phyloP scores from a whole-genome alignment of 2,113 vertebrate genomes.

The Pangasianodon gigas region DNA sequence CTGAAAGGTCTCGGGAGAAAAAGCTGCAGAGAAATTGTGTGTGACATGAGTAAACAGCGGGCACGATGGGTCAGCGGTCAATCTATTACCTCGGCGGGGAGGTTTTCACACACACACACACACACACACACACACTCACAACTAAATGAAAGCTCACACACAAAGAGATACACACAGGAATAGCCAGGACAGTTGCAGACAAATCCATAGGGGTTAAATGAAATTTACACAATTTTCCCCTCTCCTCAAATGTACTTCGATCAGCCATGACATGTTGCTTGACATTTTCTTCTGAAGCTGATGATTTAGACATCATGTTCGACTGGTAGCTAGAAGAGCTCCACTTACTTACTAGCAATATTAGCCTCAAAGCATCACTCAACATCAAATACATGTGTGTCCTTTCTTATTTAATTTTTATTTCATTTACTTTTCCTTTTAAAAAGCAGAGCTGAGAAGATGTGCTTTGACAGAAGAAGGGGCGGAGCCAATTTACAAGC shows the following conservation, averaged over 20 bases:
- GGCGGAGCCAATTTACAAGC: too few relatives aligned
- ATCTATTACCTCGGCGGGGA: slow-evolving; percentile 54
- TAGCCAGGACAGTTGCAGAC: neutral
- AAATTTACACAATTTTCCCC: neutral
- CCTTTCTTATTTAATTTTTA: too few relatives aligned
- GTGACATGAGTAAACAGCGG: slow-evolving; percentile 61
- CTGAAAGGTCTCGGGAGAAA: slow-evolving; percentile 57
- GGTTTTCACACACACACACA: slow-evolving; percentile 41
- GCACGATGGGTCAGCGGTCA: slow-evolving; percentile 48
- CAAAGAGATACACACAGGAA: neutral
- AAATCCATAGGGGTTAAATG: neutral
- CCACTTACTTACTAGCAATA: neutral
- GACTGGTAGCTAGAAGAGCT: neutral
- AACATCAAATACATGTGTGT: neutral
- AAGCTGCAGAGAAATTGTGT: slow-evolving; percentile 57
- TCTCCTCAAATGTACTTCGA: neutral
- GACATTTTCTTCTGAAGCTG: neutral
- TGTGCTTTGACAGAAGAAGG: too few relatives aligned
- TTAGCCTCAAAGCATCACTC: neutral
- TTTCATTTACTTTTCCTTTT: too few relatives aligned
- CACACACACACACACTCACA: slow-evolving; percentile 13
- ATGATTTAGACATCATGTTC: neutral
- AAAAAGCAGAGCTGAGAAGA: too few relatives aligned
- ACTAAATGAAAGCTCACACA: neutral
- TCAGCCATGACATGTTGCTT: neutral